Conservation (phyloP, 1,140 invertebrate genomes). For the Proales similis region DNA sequence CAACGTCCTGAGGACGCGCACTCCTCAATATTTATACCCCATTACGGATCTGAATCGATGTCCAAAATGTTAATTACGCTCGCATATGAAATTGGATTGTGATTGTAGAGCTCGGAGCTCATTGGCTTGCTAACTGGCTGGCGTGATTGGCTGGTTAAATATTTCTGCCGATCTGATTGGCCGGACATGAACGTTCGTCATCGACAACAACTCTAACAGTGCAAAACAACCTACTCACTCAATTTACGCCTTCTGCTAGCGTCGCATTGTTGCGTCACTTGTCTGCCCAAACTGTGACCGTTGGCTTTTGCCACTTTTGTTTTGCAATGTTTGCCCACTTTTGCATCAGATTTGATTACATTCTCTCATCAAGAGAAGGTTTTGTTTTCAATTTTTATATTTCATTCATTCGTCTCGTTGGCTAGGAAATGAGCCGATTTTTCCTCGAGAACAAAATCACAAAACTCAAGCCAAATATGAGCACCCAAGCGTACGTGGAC, state of each 20-base stretch:
- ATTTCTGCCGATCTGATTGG: too few species aligned
- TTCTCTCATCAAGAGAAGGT: not conserved
- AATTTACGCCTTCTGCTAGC: not conserved
- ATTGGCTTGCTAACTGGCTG: too few species aligned
- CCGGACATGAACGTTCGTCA: too few species aligned
- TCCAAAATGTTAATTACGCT: too few species aligned
- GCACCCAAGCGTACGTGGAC: constrained; percentile 14
- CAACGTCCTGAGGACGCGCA: too few species aligned
- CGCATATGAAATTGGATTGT: too few species aligned
- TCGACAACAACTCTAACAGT: too few species aligned
- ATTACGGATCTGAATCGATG: too few species aligned
- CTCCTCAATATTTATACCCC: too few species aligned
- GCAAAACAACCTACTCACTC: too few species aligned
- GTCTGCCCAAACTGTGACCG: not conserved
- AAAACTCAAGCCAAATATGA: constrained; percentile 25
- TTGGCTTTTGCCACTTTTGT: not conserved
- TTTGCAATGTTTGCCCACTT: not conserved
- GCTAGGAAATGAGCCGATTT: not conserved
- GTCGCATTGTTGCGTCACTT: not conserved
- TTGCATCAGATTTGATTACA: not conserved
- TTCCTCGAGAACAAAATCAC: constrained; percentile 12
- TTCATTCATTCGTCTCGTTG: constrained; percentile 8
- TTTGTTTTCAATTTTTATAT: not conserved
- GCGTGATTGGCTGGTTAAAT: too few species aligned
- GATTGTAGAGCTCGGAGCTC: too few species aligned